phyloP scores from a whole-genome alignment of 2,797 vertebrate genomes.

The Sus cebifrons region DNA sequence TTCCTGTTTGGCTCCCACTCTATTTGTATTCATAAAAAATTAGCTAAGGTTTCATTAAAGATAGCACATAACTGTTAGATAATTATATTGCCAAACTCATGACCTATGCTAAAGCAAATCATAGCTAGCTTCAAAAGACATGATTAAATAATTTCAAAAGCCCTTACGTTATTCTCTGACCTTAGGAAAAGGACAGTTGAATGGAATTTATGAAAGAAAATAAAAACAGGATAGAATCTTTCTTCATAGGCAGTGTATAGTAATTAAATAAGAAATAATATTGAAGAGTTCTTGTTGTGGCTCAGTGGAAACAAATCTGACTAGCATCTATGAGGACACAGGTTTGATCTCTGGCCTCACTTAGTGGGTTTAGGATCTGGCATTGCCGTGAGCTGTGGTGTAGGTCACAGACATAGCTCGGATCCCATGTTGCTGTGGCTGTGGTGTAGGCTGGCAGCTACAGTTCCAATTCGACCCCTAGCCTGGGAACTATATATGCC shows the following conservation, averaged over 20 bases:
- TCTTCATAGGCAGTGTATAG: background rate
- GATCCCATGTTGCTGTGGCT: too few species aligned
- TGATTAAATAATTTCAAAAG: constrained; percentile 59
- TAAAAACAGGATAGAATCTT: background rate
- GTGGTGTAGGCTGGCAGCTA: too few species aligned
- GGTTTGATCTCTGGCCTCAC: too few species aligned
- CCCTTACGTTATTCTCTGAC: constrained; percentile 55
- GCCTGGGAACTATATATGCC: too few species aligned
- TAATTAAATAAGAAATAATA: background rate
- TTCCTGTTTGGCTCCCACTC: background rate
- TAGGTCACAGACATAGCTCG: too few species aligned
- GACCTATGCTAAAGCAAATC: background rate
- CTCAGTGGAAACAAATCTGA: too few species aligned
- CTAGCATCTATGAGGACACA: too few species aligned
- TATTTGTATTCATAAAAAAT: background rate
- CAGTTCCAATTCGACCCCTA: too few species aligned
- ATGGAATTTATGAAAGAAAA: constrained; percentile 51
- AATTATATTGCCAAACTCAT: background rate
- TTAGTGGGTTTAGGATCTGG: too few species aligned
- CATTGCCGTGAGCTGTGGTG: too few species aligned
- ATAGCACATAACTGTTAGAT: background rate
- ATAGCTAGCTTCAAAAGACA: background rate
- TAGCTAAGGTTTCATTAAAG: background rate
- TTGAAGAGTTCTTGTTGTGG: too few species aligned
- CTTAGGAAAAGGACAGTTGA: constrained; percentile 56